Conservation (phyloP, 2,888 invertebrate genomes). For the Itoplectis maculator region DNA sequence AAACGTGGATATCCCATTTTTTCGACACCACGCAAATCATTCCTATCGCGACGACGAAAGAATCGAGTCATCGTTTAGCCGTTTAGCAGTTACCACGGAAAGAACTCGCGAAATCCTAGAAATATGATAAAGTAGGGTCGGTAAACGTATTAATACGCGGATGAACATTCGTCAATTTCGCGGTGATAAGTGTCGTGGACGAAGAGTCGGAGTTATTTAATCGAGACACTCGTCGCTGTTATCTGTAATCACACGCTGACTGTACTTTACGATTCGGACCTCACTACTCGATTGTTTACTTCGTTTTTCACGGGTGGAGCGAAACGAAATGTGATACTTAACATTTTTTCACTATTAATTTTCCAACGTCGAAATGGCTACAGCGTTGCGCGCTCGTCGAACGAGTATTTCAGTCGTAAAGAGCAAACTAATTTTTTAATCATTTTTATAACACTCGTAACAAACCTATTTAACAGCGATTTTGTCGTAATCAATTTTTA, state of each 20-base stretch:
- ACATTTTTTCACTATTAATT: constrained; percentile 53
- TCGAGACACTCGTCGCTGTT: not conserved
- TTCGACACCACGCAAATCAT: no score
- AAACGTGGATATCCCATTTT: no score
- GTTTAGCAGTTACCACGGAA: not conserved
- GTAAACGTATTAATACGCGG: not conserved
- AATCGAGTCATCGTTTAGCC: not conserved
- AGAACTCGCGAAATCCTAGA: not conserved
- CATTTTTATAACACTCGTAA: not conserved
- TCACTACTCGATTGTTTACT: constrained; percentile 26
- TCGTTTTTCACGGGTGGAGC: constrained; percentile 49
- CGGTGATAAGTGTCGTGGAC: not conserved
- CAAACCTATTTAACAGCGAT: not conserved
- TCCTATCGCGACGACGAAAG: not conserved
- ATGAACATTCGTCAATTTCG: constrained; percentile 3
- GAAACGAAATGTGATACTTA: constrained; percentile 59
- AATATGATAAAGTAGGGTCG: not conserved
- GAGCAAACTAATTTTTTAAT: not conserved
- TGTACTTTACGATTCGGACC: constrained; percentile 27
- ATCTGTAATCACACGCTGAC: constrained; percentile 2
- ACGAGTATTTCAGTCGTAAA: not conserved
- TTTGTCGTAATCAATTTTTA: not conserved
- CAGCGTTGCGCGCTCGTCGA: not conserved
- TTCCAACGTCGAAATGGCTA: constrained; percentile 9
- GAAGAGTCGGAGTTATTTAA: constrained; percentile 30